Evolutionary conservation across 2,888 invertebrate species (phyloP).

Genomic region (Eurytoma californica): DNA sequence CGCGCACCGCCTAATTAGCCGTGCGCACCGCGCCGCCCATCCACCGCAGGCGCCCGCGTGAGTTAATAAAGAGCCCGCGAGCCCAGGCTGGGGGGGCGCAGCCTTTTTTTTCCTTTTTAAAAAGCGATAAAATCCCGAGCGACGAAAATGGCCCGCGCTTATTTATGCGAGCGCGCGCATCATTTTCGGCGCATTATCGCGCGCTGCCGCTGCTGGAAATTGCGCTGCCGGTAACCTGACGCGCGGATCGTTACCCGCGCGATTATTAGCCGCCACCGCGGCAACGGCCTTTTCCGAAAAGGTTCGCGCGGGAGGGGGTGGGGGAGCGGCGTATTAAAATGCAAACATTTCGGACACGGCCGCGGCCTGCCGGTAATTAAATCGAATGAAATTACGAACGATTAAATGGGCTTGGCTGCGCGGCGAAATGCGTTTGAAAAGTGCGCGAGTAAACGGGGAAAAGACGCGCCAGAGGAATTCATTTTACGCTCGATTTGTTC

Average conservation of each 20-base stretch:
- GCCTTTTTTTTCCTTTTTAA: background rate
- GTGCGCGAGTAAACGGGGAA: background rate
- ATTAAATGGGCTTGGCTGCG: slow-evolving; percentile 62
- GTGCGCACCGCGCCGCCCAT: background rate
- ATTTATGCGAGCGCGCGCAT: slow-evolving; percentile 27
- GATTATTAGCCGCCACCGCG: slow-evolving; percentile 63
- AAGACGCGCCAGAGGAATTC: slow-evolving; percentile 28
- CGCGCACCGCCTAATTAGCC: slow-evolving; percentile 37
- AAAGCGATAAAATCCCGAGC: slow-evolving; percentile 17
- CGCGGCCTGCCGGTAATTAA: slow-evolving; percentile 65
- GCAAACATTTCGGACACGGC: slow-evolving; percentile 65
- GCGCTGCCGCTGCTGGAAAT: slow-evolving; percentile 59
- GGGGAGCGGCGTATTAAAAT: slow-evolving; percentile 67
- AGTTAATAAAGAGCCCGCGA: slow-evolving; percentile 38
- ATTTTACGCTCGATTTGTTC: slow-evolving; percentile 52
- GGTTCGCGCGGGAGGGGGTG: slow-evolving; percentile 37
- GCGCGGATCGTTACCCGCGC: slow-evolving; percentile 35
- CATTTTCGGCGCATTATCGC: slow-evolving; percentile 63
- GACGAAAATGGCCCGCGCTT: slow-evolving; percentile 10
- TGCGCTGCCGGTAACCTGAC: background rate
- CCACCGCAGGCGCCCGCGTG: slow-evolving; percentile 3
- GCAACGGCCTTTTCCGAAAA: slow-evolving; percentile 56
- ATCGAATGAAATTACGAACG: slow-evolving; percentile 72
- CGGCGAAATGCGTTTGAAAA: slow-evolving; percentile 49
- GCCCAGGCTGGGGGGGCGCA: background rate